Conservation (phyloP, 2,797 vertebrate genomes). For the Acanthornis magna region DNA sequence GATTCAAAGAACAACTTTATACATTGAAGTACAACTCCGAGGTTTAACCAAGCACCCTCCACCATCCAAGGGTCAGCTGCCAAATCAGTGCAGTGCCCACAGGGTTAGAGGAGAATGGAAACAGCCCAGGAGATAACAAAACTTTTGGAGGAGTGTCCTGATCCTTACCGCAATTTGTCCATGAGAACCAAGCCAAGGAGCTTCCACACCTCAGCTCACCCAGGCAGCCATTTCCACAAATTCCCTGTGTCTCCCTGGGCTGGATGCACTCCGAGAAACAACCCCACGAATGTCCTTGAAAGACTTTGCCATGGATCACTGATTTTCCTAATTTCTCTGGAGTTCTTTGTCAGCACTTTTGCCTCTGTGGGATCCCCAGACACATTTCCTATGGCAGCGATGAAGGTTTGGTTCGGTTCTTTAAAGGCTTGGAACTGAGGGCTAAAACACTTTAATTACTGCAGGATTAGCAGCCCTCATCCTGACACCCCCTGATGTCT, state of each 20-base stretch:
- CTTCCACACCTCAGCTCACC: background rate
- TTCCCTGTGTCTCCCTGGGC: background rate
- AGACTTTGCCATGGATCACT: background rate
- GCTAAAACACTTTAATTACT: background rate
- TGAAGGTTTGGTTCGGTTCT: background rate
- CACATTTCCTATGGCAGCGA: background rate
- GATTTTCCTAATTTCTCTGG: constrained; percentile 2
- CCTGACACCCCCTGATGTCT: background rate
- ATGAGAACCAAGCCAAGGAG: background rate
- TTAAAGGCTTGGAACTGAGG: background rate
- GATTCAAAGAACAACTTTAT: background rate
- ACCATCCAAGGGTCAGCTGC: background rate
- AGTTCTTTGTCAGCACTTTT: background rate
- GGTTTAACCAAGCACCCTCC: background rate
- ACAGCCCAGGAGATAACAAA: background rate
- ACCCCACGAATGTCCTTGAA: background rate
- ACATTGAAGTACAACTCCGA: background rate
- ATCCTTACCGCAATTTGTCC: background rate
- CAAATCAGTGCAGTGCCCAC: background rate
- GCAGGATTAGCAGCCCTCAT: background rate
- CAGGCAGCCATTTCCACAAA: background rate
- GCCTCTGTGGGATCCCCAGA: background rate
- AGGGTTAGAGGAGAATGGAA: background rate
- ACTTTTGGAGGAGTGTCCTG: background rate
- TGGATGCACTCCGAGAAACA: background rate